Evolutionary conservation across 1,140 invertebrate genomes (phyloP).

Genomic region (Probaryconus sp.): DNA sequence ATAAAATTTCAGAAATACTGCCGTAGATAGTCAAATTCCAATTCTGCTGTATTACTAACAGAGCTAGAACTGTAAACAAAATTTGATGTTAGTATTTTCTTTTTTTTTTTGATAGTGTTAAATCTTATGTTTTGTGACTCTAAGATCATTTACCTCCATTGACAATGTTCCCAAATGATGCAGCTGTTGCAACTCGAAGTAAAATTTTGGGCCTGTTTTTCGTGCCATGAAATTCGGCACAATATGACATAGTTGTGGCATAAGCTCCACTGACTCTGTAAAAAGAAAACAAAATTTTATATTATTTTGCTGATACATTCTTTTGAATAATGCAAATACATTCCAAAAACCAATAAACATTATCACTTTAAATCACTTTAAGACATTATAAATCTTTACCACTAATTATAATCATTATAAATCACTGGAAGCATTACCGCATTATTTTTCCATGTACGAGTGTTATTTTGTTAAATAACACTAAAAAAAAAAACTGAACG

Average conservation of each 20-base stretch:
- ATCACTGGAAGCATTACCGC: too few relatives aligned
- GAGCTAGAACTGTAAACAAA: constrained; percentile 67
- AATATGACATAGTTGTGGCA: constrained; percentile 84
- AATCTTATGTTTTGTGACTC: too few relatives aligned
- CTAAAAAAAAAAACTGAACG: too few relatives aligned
- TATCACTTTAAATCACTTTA: too few relatives aligned
- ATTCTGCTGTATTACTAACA: constrained; percentile 77
- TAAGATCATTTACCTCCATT: constrained; percentile 73
- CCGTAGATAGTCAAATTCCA: constrained; percentile 67
- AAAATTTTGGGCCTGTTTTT: constrained; percentile 82
- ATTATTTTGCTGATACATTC: too few relatives aligned
- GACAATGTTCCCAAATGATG: constrained; percentile 67
- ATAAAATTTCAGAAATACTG: constrained; percentile 41
- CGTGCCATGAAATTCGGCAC: constrained; percentile 83
- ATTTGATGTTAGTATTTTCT: not conserved
- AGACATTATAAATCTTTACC: too few relatives aligned
- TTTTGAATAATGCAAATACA: not conserved
- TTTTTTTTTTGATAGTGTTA: too few relatives aligned
- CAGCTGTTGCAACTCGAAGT: constrained; percentile 80
- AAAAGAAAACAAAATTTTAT: too few relatives aligned
- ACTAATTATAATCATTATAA: too few relatives aligned
- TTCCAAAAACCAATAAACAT: too few relatives aligned
- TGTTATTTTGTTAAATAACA: too few relatives aligned
- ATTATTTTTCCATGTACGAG: too few relatives aligned
- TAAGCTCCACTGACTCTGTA: constrained; percentile 85